Conservation (phyloP, 2,113 vertebrate genomes). For the Pteruthius melanotis region DNA sequence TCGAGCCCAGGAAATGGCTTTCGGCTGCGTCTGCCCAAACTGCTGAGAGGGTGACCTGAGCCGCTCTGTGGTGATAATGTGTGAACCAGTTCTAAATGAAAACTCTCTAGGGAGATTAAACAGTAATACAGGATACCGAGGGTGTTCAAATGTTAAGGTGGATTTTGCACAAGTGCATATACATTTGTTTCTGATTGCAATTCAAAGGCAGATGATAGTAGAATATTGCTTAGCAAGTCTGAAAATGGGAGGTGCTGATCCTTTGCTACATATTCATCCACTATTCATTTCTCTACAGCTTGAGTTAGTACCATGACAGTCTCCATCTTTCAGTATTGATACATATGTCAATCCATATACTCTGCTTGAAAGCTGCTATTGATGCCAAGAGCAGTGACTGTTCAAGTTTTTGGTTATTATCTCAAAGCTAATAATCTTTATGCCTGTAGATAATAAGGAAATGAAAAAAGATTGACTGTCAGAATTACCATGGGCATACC, state of each 20-base stretch:
- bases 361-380: background rate
- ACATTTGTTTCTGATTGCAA: background rate
- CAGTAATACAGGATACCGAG: background rate
- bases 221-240: background rate
- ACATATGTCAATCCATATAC: background rate
- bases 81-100: background rate
- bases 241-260: background rate
- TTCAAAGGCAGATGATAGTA: background rate
- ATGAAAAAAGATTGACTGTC: background rate
- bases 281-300: background rate
- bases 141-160: background rate
- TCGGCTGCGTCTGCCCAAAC: background rate
- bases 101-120: background rate
- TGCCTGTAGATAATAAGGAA: background rate
- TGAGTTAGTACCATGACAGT: background rate
- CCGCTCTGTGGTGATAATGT: background rate
- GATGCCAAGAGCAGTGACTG: background rate
- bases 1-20: background rate
- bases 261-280: background rate
- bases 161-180: background rate
- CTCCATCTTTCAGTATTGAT: background rate
- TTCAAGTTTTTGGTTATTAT: background rate
- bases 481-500: background rate
- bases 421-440: background rate
- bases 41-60: background rate